Conservation (phyloP, 1,140 invertebrate species). For the Drosophila albomicans region DNA sequence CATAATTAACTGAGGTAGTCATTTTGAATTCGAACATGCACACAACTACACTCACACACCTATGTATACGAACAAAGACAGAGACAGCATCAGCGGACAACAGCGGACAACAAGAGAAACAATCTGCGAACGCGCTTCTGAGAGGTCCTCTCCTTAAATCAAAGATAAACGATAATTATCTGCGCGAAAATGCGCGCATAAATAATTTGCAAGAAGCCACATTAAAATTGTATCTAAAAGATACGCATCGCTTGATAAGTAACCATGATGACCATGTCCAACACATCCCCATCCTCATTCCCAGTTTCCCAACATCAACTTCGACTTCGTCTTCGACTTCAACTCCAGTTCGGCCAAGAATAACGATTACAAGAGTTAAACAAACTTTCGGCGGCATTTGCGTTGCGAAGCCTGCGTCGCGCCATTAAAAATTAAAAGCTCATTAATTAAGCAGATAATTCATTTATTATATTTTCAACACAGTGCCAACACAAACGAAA, state of each 20-base stretch:
- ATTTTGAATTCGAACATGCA: slow-evolving; percentile 78
- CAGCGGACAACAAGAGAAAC: slow-evolving; percentile 27
- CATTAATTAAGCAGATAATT: slow-evolving; percentile 84
- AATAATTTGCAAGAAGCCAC: slow-evolving; percentile 84
- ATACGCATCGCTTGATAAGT: slow-evolving; percentile 70
- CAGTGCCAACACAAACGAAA: slow-evolving; percentile 40
- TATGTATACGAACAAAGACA: not conserved
- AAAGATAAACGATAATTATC: slow-evolving; percentile 85
- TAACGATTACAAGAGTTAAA: slow-evolving; percentile 49
- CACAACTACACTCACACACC: slow-evolving; percentile 22
- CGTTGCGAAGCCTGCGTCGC: slow-evolving; percentile 57
- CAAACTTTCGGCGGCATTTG: slow-evolving; percentile 50
- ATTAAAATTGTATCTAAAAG: slow-evolving; percentile 84
- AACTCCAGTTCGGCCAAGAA: not conserved
- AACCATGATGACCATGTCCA: slow-evolving; percentile 29
- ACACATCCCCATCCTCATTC: slow-evolving; percentile 1
- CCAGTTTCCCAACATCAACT: not conserved
- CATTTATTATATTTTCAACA: slow-evolving; percentile 84
- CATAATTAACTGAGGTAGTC: slow-evolving; percentile 85
- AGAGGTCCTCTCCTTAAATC: slow-evolving; percentile 75
- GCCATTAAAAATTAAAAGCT: slow-evolving; percentile 84
- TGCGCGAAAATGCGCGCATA: slow-evolving; percentile 83
- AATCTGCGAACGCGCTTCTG: slow-evolving; percentile 49
- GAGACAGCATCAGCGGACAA: slow-evolving; percentile 47
- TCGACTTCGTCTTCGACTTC: not conserved